Evolutionary conservation across 2,113 vertebrate species (phyloP), one percentile per base, ranked within the genome.

Genomic region (Hemiscyllium ocellatum): DNA sequence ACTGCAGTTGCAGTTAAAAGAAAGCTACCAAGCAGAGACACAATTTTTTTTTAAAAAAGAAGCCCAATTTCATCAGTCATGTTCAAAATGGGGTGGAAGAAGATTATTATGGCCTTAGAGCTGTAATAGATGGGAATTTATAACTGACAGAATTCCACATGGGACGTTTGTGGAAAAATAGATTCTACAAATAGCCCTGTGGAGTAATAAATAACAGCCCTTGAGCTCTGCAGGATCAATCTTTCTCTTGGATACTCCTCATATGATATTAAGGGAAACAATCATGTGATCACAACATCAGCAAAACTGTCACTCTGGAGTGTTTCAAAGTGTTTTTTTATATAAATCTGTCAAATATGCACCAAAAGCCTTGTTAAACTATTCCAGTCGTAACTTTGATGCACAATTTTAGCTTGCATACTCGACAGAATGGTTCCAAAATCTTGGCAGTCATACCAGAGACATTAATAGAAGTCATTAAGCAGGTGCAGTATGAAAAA

Each of bases 161-260:
- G 93, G 93, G 93, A 70, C 2, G 3, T 70, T 90, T 90, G 22
- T 70, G 93, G 93, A 69, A 69, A 70, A 47, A 69, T 22, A 94
- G 66, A 37, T 69, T 94, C 65, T 52, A 94, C 61, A 42, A 42
- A 70, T 47, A 94, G 66, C 93, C 37, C 37, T 47, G 20, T 26
- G 66, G 93, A 70, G 93, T 70, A 70, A 68, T 47, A 22, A 70
- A 70, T 94, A 66, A 94, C 68, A 94, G 66, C n/a, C 93, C 7
- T 70, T 15, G 93, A 94, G 37, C 22, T 10, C 22, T 72, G 93
- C 66, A 26, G 65, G 66, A 70, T 94, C 66, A 94, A 69, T 94
- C 93, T 70, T 94, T 94, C 93, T 94, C 66, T 37, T 26, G 93
- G 66, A 70, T 37, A 70, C 37, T 91, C 10, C 33, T 91, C 87